phyloP scores from a whole-genome alignment of 2,888 invertebrate species.

The Drosophila infuscata region DNA sequence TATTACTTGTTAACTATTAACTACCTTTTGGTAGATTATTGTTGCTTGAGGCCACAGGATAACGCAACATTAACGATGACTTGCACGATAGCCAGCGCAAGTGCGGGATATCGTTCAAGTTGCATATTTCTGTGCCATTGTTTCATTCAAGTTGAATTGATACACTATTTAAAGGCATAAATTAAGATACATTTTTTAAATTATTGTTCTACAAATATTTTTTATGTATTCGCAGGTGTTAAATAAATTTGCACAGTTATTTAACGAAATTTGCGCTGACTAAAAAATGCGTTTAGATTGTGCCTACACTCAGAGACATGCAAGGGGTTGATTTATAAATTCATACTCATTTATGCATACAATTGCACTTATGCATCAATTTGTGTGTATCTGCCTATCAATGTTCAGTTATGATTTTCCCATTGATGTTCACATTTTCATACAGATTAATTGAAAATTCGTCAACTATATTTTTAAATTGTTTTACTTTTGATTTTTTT shows the following conservation, averaged over 20 bases:
- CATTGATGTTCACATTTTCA: background rate
- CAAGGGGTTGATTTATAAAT: background rate
- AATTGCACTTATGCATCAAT: background rate
- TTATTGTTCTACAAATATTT: background rate
- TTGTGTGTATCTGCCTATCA: background rate
- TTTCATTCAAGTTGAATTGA: background rate
- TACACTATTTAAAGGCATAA: too few relatives aligned
- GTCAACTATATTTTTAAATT: background rate
- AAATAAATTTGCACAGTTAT: background rate
- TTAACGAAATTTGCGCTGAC: background rate
- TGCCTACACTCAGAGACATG: too few relatives aligned
- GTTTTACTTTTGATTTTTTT: background rate
- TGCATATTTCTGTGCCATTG: background rate
- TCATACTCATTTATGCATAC: background rate
- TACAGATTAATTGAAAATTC: background rate
- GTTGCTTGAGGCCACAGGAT: conserved; percentile 22
- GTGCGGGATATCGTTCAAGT: conserved; percentile 52
- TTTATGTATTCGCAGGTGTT: background rate
- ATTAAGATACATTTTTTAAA: too few relatives aligned
- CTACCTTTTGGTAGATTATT: background rate
- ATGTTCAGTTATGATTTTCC: background rate
- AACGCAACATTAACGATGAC: conserved; percentile 55
- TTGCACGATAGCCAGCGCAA: conserved; percentile 57
- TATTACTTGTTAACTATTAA: background rate
- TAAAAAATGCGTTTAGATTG: too few relatives aligned